Conservation (phyloP, 2,888 invertebrate genomes). For the Athrips mouffetella region DNA sequence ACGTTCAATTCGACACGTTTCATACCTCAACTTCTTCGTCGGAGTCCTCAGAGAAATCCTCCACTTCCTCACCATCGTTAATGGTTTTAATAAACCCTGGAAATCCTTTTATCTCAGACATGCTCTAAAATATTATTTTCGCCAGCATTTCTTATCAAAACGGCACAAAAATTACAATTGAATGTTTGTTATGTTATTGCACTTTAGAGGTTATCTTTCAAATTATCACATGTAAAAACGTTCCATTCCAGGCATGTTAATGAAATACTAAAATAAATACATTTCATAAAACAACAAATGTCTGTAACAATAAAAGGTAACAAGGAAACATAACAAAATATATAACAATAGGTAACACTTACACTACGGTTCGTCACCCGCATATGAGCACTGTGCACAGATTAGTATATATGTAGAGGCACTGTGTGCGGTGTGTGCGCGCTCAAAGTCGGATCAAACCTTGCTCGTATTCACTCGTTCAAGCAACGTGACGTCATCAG, state of each 20-base stretch:
- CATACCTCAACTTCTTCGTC: slow-evolving; percentile 88
- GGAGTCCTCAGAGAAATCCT: slow-evolving; percentile 88
- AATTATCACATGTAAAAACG: slow-evolving; percentile 39
- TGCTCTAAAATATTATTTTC: slow-evolving; percentile 20
- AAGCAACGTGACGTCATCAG: too few species aligned
- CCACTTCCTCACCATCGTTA: slow-evolving; percentile 88
- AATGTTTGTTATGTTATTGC: not conserved
- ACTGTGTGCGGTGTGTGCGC: too few species aligned
- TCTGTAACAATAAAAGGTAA: too few species aligned
- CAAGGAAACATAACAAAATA: too few species aligned
- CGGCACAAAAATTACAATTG: not conserved
- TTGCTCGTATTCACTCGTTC: too few species aligned
- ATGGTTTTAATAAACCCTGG: slow-evolving; percentile 89
- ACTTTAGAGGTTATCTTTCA: slow-evolving; percentile 51
- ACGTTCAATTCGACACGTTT: not conserved
- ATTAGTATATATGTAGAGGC: too few species aligned
- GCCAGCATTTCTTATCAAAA: not conserved
- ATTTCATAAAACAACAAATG: too few species aligned
- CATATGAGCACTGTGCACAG: too few species aligned
- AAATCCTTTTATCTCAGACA: slow-evolving; percentile 46
- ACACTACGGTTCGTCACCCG: too few species aligned
- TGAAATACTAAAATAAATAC: not conserved
- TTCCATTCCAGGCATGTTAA: slow-evolving; percentile 4
- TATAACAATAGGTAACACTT: too few species aligned
- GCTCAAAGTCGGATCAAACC: too few species aligned